A percentile compares a stretch with the other conserved stretches of the same genome.
Conservation (phyloP, 2,888 invertebrate species). For the Aleiodes alternator region DNA sequence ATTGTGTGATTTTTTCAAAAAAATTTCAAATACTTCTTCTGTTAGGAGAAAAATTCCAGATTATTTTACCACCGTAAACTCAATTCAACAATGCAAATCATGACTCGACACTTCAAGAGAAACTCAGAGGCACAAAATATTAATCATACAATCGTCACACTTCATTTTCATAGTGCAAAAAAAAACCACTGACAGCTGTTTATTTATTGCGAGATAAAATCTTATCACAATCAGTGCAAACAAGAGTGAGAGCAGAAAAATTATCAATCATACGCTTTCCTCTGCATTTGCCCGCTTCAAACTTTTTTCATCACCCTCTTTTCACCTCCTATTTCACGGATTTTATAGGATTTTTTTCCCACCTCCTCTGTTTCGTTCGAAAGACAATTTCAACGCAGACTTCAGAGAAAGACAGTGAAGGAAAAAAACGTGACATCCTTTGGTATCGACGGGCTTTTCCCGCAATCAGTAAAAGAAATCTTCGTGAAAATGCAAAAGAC, state of each 20-base stretch:
- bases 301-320: not conserved
- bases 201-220: too few relatives aligned
- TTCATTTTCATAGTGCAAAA: too few relatives aligned
- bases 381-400: conserved; percentile 27
- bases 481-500: conserved; percentile 6
- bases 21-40: too few relatives aligned
- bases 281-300: not conserved
- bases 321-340: conserved; percentile 11
- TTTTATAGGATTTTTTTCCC: conserved; percentile 1
- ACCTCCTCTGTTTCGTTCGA: conserved; percentile 12
- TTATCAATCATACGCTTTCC: not conserved
- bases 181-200: too few relatives aligned
- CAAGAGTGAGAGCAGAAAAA: conserved; percentile 4
- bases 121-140: not conserved
- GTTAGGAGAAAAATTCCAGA: too few relatives aligned
- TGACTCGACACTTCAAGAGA: not conserved
- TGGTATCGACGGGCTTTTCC: conserved; percentile 30
- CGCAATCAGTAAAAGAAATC: conserved; percentile 31
- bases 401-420: not conserved
- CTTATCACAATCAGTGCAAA: too few relatives aligned
- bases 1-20: too few relatives aligned
- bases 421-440: conserved; percentile 38
- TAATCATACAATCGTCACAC: conserved; percentile 10
- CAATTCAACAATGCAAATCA: too few relatives aligned
- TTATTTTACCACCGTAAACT: too few relatives aligned